Evolutionary conservation across 2,888 invertebrate genomes (phyloP), one percentile per base, ranked within the genome.

Genomic region (Zonitis immaculata): DNA sequence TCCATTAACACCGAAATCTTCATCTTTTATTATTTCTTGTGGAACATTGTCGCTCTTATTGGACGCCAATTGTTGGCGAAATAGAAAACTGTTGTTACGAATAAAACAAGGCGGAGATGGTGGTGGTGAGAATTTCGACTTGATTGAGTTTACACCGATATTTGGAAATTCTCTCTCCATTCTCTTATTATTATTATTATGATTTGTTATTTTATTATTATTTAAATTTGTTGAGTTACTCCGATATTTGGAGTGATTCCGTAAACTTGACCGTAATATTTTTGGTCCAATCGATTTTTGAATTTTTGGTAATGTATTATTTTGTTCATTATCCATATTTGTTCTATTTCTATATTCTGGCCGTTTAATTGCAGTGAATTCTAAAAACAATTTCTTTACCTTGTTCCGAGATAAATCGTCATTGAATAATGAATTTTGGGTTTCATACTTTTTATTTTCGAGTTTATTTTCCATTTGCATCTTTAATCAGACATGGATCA

Each of bases 1-100:
- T 5, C 46, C 45, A 22, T 60, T 56, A 7, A 56, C 50, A 8
- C 62, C 63, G 51, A 65, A 65, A 48, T 60, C 58, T 22, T 62
- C 60, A 18, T 62, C 57, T 46, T 8, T 48, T 35, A 11, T 35
- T 28, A 28, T 18, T 50, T 50, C 9, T 55, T 44, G 25, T 22
- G 11, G 8, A 4, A 26, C 1, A 9, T 8, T 35, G 1, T 18
- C 35, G 6, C 5, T 11, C 16, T 35, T 32, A 32, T 6, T 14
- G 5, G 14, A 35, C 18, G 35, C 8, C 9, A 35, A 35, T 35
- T 16, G 4, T 9, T 35, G 35, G 3, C 35, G 35, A 9, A 35
- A 35, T 35, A 35, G 35, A 8, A 35, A 35, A 18, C 35, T 35
- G 5, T 35, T 16, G 9, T 35, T 35, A 16, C 35, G 3, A 9